Conservation (phyloP, 2,797 vertebrate species). For the Eulemur coronatus region DNA sequence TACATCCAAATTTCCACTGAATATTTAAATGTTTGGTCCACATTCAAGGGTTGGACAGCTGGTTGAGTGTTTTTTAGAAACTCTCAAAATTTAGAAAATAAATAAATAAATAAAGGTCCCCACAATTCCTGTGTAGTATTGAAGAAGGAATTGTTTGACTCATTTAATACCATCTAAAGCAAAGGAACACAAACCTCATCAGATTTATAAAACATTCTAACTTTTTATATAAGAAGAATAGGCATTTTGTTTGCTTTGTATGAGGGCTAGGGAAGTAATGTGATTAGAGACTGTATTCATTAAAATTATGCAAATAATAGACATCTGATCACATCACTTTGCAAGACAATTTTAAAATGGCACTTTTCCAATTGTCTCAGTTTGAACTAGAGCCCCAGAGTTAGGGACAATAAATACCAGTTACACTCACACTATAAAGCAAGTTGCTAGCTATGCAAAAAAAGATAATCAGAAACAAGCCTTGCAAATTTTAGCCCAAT, state of each 20-base stretch:
- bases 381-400: not conserved
- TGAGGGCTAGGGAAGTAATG: not conserved
- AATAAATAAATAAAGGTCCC: not conserved
- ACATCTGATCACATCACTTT: not conserved
- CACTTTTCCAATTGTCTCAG: not conserved
- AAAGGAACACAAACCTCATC: slow-evolving; percentile 29
- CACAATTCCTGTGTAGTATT: not conserved
- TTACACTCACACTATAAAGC: not conserved
- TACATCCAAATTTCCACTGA: slow-evolving; percentile 44
- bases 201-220: slow-evolving; percentile 37
- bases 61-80: not conserved
- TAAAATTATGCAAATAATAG: slow-evolving; percentile 49
- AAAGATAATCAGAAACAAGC: not conserved
- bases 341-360: slow-evolving; percentile 40
- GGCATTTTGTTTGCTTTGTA: slow-evolving; percentile 31
- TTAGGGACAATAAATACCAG: not conserved
- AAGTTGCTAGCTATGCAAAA: not conserved
- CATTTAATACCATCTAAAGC: not conserved
- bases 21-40: slow-evolving; percentile 66
- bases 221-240: not conserved
- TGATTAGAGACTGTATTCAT: not conserved
- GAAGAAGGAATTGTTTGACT: slow-evolving; percentile 21
- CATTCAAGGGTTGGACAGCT: slow-evolving; percentile 44
- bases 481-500: not conserved
- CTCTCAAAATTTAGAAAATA: too few species aligned